These are phyloP conservation scores for Trochalopteron elliotii DNA, from an alignment of 2,113 vertebrate species.

Conservation along the genomic window DNA sequence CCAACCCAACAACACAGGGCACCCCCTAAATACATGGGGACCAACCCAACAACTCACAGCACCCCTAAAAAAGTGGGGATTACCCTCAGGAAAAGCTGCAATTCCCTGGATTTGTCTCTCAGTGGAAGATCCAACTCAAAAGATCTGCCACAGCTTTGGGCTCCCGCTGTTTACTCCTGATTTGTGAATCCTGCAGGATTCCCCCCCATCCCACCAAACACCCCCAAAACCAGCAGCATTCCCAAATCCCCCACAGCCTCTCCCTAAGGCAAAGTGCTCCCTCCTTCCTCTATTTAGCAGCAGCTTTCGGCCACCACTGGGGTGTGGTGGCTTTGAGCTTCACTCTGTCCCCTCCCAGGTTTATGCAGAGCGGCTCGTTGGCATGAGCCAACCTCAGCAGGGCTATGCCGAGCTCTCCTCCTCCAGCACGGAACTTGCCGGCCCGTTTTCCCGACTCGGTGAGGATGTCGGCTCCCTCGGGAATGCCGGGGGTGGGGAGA, in stretches of 20 bases:
- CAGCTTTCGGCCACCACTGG: slow-evolving; percentile 88
- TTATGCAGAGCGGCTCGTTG: slow-evolving; percentile 77
- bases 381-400: slow-evolving; percentile 80
- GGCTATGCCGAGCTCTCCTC: slow-evolving; percentile 79
- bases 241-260: too few species aligned
- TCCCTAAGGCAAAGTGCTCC: neutral
- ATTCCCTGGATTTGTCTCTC: neutral
- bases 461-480: slow-evolving; percentile 67
- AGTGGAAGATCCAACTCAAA: too few species aligned
- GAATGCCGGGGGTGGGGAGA: neutral
- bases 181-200: neutral
- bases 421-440: slow-evolving; percentile 81
- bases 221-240: neutral
- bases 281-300: neutral
- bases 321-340: slow-evolving; percentile 76
- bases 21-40: neutral
- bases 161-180: neutral
- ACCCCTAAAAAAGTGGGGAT: neutral
- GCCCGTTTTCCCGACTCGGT: slow-evolving; percentile 78
- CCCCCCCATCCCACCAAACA: too few species aligned
- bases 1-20: neutral
- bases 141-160: neutral
- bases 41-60: rapidly evolving
- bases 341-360: slow-evolving; percentile 36
- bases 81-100: neutral